These are phyloP conservation scores for Rhingia campestris DNA, from an alignment of 2,888 invertebrate species.

Conservation along the genomic window DNA sequence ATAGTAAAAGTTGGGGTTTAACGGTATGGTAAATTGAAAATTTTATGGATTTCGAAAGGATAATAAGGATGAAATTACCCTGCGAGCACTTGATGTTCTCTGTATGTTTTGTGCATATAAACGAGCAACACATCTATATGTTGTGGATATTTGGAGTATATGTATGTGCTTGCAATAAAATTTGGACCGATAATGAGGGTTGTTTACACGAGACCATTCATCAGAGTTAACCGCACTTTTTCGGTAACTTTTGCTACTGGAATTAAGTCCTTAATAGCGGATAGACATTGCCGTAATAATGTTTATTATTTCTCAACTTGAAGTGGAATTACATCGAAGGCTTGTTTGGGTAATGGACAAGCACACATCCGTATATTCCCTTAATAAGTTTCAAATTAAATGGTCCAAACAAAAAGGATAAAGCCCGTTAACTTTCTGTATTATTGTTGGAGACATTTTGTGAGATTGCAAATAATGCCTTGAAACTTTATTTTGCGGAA, in stretches of 20 bases:
- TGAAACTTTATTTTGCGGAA: too few species aligned
- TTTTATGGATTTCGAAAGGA: slow-evolving; percentile 73
- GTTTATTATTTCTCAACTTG: slow-evolving; percentile 1
- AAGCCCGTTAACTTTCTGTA: not conserved
- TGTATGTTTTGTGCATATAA: slow-evolving; percentile 43
- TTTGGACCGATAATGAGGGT: slow-evolving; percentile 51
- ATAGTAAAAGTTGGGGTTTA: slow-evolving; percentile 38
- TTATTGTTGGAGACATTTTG: not conserved
- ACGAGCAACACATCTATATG: not conserved
- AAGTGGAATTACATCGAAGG: not conserved
- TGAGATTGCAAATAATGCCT: not conserved
- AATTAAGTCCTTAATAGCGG: slow-evolving; percentile 27
- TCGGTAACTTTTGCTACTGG: slow-evolving; percentile 34
- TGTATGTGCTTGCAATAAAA: slow-evolving; percentile 19
- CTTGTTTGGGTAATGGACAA: not conserved
- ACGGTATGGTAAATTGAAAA: slow-evolving; percentile 72
- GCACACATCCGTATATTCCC: too few species aligned
- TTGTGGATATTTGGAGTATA: not conserved
- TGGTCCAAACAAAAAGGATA: not conserved
- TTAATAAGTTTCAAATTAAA: not conserved
- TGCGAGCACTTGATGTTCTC: slow-evolving; percentile 66
- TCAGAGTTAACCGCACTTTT: slow-evolving; percentile 51
- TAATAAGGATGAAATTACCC: slow-evolving; percentile 73
- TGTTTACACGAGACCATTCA: slow-evolving; percentile 55
- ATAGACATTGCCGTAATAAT: slow-evolving; percentile 22